A percentile compares a stretch with the other conserved stretches of the same genome.
Conservation (phyloP, 1,140 invertebrate genomes). For the Lysiphlebus fabarum region DNA sequence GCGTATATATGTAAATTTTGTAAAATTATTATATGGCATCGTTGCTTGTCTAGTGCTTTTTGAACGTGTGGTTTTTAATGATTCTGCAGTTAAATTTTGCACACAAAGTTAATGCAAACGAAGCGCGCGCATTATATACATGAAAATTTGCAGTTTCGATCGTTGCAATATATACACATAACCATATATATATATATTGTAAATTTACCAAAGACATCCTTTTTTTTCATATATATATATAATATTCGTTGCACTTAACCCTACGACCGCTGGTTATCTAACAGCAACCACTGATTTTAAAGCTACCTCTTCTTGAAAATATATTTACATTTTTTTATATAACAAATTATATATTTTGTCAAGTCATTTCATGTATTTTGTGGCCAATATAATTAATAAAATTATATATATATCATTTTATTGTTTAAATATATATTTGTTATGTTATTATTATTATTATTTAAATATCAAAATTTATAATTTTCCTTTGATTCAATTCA, state of each 20-base stretch:
- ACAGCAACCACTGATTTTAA: constrained; percentile 27
- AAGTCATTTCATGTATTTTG: not conserved
- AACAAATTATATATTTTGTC: not conserved
- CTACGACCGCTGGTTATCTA: constrained; percentile 25
- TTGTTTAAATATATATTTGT: no score
- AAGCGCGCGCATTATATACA: no score
- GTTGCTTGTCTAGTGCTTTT: constrained; percentile 12
- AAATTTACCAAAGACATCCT: constrained; percentile 9
- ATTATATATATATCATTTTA: no score
- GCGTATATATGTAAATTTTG: constrained; percentile 57
- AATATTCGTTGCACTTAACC: constrained; percentile 32
- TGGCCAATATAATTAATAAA: constrained; percentile 27
- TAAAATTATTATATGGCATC: constrained; percentile 54
- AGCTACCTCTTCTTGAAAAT: not conserved
- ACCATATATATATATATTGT: constrained; percentile 3
- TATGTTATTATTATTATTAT: no score
- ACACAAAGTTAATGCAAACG: constrained; percentile 9
- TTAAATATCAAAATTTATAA: no score
- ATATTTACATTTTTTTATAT: not conserved
- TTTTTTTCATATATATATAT: no score
- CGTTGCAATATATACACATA: constrained; percentile 16
- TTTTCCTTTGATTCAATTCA: no score
- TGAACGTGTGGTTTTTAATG: constrained; percentile 20
- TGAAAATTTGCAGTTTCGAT: constrained; percentile 3
- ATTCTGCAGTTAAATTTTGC: not conserved